Evolutionary conservation across 2,113 vertebrate genomes (phyloP).

Genomic region (Tachuris rubrigastra): DNA sequence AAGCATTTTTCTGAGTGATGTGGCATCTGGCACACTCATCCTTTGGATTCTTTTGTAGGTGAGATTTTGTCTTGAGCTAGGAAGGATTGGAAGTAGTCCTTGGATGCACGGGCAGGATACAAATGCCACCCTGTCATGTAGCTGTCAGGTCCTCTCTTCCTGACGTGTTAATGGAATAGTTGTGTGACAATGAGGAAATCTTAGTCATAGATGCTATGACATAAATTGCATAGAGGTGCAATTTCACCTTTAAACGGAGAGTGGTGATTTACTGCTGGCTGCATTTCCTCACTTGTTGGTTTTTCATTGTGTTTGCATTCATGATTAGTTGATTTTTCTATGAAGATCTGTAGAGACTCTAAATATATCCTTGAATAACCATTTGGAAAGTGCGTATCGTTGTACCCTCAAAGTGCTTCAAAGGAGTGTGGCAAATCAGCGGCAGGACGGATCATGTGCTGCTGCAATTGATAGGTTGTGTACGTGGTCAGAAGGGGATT

Average conservation of each 20-base stretch:
- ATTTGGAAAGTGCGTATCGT: background rate
- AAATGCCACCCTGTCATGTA: background rate
- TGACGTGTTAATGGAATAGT: background rate
- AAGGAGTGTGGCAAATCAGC: background rate
- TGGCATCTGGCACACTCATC: background rate
- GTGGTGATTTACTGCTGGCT: background rate
- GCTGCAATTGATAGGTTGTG: background rate
- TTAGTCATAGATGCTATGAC: background rate
- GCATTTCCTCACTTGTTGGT: background rate
- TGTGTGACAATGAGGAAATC: background rate
- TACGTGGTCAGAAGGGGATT: background rate
- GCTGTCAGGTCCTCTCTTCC: background rate
- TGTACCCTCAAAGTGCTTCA: background rate
- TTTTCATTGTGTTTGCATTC: background rate
- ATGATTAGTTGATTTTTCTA: background rate
- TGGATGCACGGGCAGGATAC: background rate
- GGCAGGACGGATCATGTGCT: background rate
- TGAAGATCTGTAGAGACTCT: background rate
- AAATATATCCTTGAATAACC: background rate
- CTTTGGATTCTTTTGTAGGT: background rate
- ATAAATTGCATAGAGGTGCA: accelerated
- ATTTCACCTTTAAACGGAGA: background rate
- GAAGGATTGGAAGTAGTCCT: background rate
- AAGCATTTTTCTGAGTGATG: background rate
- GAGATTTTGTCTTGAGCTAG: conserved; percentile 13